Conservation (phyloP, 2,113 vertebrate species). For the Poeciliopsis occidentalis region DNA sequence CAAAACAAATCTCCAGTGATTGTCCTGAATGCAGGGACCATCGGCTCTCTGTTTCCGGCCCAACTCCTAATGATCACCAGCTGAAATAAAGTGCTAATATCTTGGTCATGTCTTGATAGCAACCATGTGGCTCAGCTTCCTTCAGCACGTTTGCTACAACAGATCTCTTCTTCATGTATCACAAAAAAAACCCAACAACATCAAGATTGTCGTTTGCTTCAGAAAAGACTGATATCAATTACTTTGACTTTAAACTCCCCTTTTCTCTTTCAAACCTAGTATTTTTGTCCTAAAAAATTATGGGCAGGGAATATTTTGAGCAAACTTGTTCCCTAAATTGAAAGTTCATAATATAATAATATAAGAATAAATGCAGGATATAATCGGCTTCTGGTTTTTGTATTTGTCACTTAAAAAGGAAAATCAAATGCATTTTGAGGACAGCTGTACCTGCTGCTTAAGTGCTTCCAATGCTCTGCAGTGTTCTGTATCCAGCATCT, state of each 20-base stretch:
- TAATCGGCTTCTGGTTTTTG: background rate
- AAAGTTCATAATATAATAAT: background rate
- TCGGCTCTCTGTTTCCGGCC: background rate
- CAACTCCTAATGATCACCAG: background rate
- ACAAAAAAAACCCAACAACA: too few relatives aligned
- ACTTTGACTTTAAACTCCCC: background rate
- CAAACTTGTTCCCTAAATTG: background rate
- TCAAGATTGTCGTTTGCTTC: background rate
- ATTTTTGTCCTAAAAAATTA: too few relatives aligned
- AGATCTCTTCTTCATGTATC: background rate
- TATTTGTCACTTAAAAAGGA: background rate
- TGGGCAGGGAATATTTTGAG: too few relatives aligned
- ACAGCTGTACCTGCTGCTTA: slow-evolving; percentile 70
- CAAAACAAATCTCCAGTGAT: too few relatives aligned
- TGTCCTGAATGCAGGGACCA: too few relatives aligned
- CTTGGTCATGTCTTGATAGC: background rate
- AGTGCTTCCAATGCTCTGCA: slow-evolving; percentile 74
- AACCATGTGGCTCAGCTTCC: background rate
- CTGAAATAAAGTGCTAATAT: background rate
- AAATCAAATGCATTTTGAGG: background rate
- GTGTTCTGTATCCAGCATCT: slow-evolving; percentile 79
- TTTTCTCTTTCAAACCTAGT: too few relatives aligned
- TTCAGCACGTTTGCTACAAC: background rate
- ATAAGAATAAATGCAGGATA: too few relatives aligned
- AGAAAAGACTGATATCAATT: background rate